phyloP scores from a whole-genome alignment of 2,888 invertebrate genomes.

The Hemithea aestivaria region DNA sequence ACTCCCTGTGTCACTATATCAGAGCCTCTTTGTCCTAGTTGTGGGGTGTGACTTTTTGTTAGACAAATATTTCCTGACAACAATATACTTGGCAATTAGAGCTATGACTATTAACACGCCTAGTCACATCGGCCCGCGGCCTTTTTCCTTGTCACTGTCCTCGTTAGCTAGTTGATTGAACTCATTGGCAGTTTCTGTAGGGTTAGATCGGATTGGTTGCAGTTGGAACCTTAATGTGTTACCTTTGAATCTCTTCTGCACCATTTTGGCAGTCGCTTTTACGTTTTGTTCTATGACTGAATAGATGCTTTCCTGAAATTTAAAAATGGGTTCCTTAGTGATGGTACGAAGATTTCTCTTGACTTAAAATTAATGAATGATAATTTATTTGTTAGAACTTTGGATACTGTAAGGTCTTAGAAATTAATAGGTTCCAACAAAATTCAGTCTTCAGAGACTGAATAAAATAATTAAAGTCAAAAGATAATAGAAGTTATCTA shows the following conservation, averaged over 20 bases:
- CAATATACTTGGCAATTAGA: slow-evolving; percentile 51
- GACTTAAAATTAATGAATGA: too few species aligned
- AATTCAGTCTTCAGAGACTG: too few species aligned
- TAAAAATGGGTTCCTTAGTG: neutral
- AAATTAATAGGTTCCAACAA: too few species aligned
- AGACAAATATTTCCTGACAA: slow-evolving; percentile 45
- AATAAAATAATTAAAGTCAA: too few species aligned
- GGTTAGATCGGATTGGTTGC: slow-evolving; percentile 61
- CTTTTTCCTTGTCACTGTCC: slow-evolving; percentile 32
- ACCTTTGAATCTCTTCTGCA: slow-evolving; percentile 82
- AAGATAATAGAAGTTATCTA: too few species aligned
- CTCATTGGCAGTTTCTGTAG: slow-evolving; percentile 29
- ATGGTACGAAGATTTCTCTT: too few species aligned
- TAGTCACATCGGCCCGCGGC: slow-evolving; percentile 69
- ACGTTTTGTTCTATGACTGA: slow-evolving; percentile 74
- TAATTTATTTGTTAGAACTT: too few species aligned
- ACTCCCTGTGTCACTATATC: too few species aligned
- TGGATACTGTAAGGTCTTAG: too few species aligned
- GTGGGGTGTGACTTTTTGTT: slow-evolving; percentile 18
- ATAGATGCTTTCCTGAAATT: slow-evolving; percentile 80
- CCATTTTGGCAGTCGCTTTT: slow-evolving; percentile 72
- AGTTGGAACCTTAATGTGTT: slow-evolving; percentile 81
- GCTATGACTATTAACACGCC: slow-evolving; percentile 41
- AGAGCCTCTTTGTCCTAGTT: neutral
- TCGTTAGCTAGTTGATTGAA: slow-evolving; percentile 10